phyloP scores from a whole-genome alignment of 2,888 invertebrate species.

The Prosapia bicincta region DNA sequence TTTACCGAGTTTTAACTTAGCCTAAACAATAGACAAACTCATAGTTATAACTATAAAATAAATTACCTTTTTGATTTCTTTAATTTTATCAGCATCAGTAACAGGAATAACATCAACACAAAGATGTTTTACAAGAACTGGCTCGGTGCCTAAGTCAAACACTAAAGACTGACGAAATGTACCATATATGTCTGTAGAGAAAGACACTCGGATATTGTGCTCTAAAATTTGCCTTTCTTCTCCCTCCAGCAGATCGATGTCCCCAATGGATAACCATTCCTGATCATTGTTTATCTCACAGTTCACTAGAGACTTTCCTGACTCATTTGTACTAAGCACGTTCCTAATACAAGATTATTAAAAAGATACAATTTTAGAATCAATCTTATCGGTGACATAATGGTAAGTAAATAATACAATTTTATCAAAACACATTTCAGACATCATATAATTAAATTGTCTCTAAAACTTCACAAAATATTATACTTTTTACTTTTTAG shows the following conservation, averaged over 20 bases:
- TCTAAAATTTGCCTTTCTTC: slow-evolving; percentile 23
- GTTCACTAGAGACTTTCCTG: slow-evolving; percentile 38
- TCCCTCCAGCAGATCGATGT: background rate
- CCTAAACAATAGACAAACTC: too few species aligned
- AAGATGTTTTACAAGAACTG: slow-evolving; percentile 61
- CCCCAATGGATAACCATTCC: slow-evolving; percentile 48
- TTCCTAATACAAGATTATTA: background rate
- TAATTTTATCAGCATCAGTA: slow-evolving; percentile 60
- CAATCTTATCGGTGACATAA: too few species aligned
- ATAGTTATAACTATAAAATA: too few species aligned
- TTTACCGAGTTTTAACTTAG: too few species aligned
- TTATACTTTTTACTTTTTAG: too few species aligned
- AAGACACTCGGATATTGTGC: slow-evolving; percentile 51
- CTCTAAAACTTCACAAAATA: too few species aligned
- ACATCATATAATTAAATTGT: too few species aligned
- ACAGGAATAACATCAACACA: slow-evolving; percentile 74
- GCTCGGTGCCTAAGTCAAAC: slow-evolving; percentile 67
- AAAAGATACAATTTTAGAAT: too few species aligned
- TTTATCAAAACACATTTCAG: too few species aligned
- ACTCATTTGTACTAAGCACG: slow-evolving; percentile 13
- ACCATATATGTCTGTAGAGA: slow-evolving; percentile 68
- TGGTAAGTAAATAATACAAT: too few species aligned
- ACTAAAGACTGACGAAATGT: slow-evolving; percentile 69
- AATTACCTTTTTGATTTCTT: slow-evolving; percentile 57
- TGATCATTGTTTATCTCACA: slow-evolving; percentile 53